Percentiles rank a stretch among this genome's conserved stretches.
These are phyloP conservation scores for Pelecanoides urinatrix DNA, from an alignment of 2,113 vertebrate genomes.

Conservation along the genomic window DNA sequence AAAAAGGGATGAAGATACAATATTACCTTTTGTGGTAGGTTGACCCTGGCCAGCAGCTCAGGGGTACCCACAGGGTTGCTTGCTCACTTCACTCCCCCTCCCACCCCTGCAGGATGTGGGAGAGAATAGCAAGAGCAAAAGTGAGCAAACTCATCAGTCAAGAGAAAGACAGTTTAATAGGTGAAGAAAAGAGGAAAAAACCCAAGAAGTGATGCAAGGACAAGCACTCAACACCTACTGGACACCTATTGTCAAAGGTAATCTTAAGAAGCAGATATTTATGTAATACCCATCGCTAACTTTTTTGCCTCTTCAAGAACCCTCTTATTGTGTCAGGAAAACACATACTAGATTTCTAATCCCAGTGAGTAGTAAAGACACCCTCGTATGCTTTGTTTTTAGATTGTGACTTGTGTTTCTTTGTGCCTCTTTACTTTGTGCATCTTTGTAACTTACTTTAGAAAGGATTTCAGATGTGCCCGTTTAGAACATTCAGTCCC, in stretches of 20 bases:
- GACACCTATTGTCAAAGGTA: background rate
- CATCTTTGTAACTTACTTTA: background rate
- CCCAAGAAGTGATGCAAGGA: background rate
- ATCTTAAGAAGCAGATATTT: background rate
- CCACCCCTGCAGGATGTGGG: background rate
- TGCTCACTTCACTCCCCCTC: background rate
- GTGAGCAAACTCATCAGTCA: background rate
- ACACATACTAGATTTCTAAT: background rate
- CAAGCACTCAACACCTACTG: background rate
- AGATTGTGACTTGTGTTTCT: background rate
- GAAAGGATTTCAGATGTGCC: background rate
- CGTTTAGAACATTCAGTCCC: background rate
- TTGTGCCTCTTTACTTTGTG: background rate
- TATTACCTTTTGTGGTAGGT: background rate
- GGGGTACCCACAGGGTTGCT: background rate
- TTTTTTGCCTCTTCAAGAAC: background rate
- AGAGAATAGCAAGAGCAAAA: background rate
- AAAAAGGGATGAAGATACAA: background rate
- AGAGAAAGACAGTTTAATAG: background rate
- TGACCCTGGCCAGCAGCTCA: background rate
- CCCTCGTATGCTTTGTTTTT: background rate
- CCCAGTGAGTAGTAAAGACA: background rate
- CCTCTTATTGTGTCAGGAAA: background rate
- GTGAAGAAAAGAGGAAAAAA: background rate
- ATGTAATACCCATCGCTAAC: background rate